Evolutionary conservation across 2,797 vertebrate species (phyloP).

Genomic region (Sebastes minor): DNA sequence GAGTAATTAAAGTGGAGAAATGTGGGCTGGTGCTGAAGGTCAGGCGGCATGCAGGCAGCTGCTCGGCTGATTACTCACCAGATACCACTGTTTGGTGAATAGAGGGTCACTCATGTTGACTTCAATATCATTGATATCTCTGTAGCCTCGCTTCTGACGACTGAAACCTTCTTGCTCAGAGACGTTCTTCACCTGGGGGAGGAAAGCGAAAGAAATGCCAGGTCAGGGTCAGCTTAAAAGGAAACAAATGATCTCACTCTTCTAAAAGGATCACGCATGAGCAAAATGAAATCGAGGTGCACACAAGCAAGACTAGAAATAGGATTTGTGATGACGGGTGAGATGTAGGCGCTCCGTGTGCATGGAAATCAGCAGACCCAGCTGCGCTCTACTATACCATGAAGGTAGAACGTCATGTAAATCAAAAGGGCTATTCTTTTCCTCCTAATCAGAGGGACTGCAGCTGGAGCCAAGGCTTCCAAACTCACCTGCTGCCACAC

Average conservation of each 20-base stretch:
- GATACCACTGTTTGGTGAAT: conserved; percentile 98
- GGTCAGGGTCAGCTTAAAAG: conserved; percentile 6
- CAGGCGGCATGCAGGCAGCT: conserved; percentile 53
- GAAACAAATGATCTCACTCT: not conserved
- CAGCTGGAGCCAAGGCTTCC: conserved; percentile 49
- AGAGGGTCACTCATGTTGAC: conserved; percentile 97
- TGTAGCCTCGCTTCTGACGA: conserved; percentile 94
- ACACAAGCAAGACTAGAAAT: conserved; percentile 3
- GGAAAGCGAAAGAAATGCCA: conserved; percentile 4
- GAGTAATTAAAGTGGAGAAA: conserved; percentile 64
- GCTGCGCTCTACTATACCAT: conserved; percentile 48
- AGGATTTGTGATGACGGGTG: conserved; percentile 7
- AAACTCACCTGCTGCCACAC: conserved; percentile 40
- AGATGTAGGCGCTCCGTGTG: not conserved
- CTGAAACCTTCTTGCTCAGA: conserved; percentile 92
- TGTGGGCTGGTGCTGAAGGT: conserved; percentile 67
- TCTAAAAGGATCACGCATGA: not conserved
- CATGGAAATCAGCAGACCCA: conserved; percentile 42
- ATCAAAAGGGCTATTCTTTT: conserved; percentile 50
- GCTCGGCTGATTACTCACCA: conserved; percentile 86
- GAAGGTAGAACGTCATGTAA: conserved; percentile 43
- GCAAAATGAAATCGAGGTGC: not conserved
- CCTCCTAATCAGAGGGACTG: conserved; percentile 42
- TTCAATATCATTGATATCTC: conserved; percentile 92
- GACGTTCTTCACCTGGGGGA: conserved; percentile 89